Base-by-base conservation (phyloP, 2,888 invertebrate genomes). In the Drosophila gaucha region DNA sequence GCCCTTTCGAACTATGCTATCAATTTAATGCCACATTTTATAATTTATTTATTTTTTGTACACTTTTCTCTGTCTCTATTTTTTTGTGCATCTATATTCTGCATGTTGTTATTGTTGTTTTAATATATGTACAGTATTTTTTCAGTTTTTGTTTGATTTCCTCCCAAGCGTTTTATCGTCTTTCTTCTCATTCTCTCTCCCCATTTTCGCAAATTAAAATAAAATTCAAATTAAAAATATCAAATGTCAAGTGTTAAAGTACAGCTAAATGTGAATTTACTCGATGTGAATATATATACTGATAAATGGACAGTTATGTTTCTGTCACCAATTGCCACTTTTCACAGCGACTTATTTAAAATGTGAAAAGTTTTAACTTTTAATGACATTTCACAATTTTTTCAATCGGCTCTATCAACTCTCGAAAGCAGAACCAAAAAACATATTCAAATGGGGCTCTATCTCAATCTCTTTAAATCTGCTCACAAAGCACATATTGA, bases 51-150 rank as follows among this genome's bases (percentile, higher is more conserved):
- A 43, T 43, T 41, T 26, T 22, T 35, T 49, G 33, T 8, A 31
- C 26, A 8, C 3, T 36, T 35, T 36, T 33, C 10, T 41, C 33
- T 14, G 16, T 4, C 9, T 3, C 9, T 8, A 9, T 14, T n/a
- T 57, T 54, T 55, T 57, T 41, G 44, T 57, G 31, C 63, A 36
- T 41, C 5, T 36, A 72, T 73, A 55, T 73, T 20, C 64, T 68
- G 65, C 80, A 64, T 64, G 80, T 78, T 59, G 35, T 60, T 52
- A 78, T 68, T n/a, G n/a, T n/a, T n/a, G n/a, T n/a, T n/a, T n/a
- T n/a, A 55, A 78, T 58, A 82, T 80, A 65, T 66, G 64, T 18
- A 41, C 33, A 35, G 36, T 31, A 20, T 41, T 22, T 8, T 8
- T 10, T 12, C 9, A n/a, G 6, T 28, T 39, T n/a, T 28, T 39